Conservation (phyloP, 2,888 invertebrate species). For the Trachelus troglodyta region DNA sequence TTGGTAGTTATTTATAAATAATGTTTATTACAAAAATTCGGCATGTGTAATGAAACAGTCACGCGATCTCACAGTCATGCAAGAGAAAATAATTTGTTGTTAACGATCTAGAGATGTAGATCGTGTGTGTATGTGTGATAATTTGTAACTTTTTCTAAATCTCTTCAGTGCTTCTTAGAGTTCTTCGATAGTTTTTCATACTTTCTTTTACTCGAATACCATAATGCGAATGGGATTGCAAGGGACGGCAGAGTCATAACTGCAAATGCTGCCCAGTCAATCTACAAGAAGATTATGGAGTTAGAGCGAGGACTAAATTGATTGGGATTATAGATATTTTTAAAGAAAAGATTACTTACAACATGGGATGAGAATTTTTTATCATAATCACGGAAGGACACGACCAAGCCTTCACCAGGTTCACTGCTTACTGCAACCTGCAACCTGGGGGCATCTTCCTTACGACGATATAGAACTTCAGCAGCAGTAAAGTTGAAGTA, state of each 20-base stretch:
- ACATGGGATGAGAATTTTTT: constrained; percentile 97
- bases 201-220: constrained; percentile 95
- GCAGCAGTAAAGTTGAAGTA: constrained; percentile 98
- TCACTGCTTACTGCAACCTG: constrained; percentile 78
- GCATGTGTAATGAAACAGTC: constrained; percentile 49
- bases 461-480: constrained; percentile 87
- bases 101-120: constrained; percentile 21
- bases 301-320: background rate
- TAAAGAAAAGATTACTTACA: constrained; percentile 65
- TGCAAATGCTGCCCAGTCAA: constrained; percentile 97
- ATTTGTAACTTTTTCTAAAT: constrained; percentile 13
- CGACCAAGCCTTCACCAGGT: constrained; percentile 95
- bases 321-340: background rate
- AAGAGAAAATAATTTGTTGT: constrained; percentile 36
- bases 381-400: constrained; percentile 92
- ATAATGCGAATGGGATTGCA: constrained; percentile 92
- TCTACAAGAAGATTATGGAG: constrained; percentile 58
- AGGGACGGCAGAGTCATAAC: constrained; percentile 96
- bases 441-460: constrained; percentile 83
- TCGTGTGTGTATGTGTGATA: constrained; percentile 7
- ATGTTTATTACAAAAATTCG: constrained; percentile 58
- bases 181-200: constrained; percentile 84
- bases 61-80: constrained; percentile 49
- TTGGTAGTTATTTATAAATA: constrained; percentile 49
- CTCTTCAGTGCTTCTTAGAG: constrained; percentile 72